Conservation (phyloP, 1,140 invertebrate species). For the Leptinotarsa lineolata region DNA sequence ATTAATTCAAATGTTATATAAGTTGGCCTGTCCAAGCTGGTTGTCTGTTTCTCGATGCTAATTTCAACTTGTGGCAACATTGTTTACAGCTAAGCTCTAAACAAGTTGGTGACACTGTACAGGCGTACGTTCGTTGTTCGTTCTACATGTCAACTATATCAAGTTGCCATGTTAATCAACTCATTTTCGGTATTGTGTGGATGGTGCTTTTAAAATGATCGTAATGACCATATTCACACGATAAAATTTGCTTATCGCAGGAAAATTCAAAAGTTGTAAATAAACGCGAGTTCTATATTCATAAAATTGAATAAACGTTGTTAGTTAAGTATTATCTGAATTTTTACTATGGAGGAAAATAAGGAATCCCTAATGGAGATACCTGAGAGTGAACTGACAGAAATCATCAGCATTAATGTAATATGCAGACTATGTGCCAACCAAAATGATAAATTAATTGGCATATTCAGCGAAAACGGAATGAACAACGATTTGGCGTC, state of each 20-base stretch:
- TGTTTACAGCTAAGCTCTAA: too few relatives aligned
- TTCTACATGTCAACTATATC: not conserved
- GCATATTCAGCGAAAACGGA: slow-evolving; percentile 61
- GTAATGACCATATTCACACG: slow-evolving; percentile 33
- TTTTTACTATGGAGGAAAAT: slow-evolving; percentile 17
- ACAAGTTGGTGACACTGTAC: not conserved
- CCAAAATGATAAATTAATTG: slow-evolving; percentile 59
- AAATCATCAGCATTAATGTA: slow-evolving; percentile 37
- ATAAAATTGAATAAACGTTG: slow-evolving; percentile 14
- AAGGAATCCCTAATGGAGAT: slow-evolving; percentile 23
- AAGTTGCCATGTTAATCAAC: slow-evolving; percentile 4
- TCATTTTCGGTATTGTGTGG: slow-evolving; percentile 10
- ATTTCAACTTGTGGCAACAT: too few relatives aligned
- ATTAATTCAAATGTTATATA: too few relatives aligned
- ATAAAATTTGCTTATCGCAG: slow-evolving; percentile 29
- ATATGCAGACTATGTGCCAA: slow-evolving; percentile 62
- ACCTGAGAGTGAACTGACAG: slow-evolving; percentile 21
- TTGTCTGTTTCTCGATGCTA: too few relatives aligned
- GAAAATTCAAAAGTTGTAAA: slow-evolving; percentile 25
- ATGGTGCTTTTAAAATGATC: not conserved
- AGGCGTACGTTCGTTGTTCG: not conserved
- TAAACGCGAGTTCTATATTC: slow-evolving; percentile 4
- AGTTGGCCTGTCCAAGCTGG: too few relatives aligned
- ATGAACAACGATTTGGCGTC: slow-evolving; percentile 56
- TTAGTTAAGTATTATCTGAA: not conserved